Conservation (phyloP, 2,797 vertebrate species). For the Tangara arthus region DNA sequence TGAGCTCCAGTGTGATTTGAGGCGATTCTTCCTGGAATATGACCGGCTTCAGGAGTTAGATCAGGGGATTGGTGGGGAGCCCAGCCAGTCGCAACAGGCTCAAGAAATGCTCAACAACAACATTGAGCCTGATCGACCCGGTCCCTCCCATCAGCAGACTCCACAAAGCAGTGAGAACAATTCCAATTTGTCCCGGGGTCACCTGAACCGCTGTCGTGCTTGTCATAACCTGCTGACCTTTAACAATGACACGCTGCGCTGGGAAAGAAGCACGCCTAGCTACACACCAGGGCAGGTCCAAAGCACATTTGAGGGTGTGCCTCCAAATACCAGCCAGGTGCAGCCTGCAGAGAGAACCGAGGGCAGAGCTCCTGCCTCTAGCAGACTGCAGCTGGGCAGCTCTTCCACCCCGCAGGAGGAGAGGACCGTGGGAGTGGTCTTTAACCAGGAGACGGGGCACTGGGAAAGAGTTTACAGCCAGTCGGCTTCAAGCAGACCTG, state of each 20-base stretch:
- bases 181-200: constrained; percentile 83
- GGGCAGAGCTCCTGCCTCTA: constrained; percentile 75
- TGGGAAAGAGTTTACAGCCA: constrained; percentile 96
- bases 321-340: constrained; percentile 80
- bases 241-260: constrained; percentile 96
- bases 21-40: constrained; percentile 97
- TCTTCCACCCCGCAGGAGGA: constrained; percentile 83
- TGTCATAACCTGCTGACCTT: constrained; percentile 99
- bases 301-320: constrained; percentile 81
- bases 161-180: constrained; percentile 84
- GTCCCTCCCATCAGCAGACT: constrained; percentile 86
- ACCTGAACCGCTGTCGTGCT: constrained; percentile 95
- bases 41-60: constrained; percentile 95
- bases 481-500: constrained; percentile 81
- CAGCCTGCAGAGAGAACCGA: constrained; percentile 82
- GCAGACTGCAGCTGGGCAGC: constrained; percentile 80
- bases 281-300: constrained; percentile 80
- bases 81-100: constrained; percentile 80
- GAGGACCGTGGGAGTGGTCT: constrained; percentile 93
- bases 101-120: constrained; percentile 96
- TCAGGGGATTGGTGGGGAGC: constrained; percentile 81
- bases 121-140: constrained; percentile 89
- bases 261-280: constrained; percentile 89
- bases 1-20: constrained; percentile 95
- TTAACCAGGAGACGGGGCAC: constrained; percentile 97